Conservation (phyloP, 2,113 vertebrate species). For the Oreochromis niloticus region DNA sequence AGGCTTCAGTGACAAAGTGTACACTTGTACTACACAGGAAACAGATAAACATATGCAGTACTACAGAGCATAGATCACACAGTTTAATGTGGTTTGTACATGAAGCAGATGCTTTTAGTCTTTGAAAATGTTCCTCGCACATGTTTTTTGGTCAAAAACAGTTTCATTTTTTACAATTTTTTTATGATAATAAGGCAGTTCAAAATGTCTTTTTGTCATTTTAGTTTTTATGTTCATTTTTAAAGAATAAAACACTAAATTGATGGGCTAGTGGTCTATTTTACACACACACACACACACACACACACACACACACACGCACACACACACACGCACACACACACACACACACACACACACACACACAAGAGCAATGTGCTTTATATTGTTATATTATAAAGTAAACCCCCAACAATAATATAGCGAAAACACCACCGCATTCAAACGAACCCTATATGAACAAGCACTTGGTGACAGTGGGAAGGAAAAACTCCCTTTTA, state of each 20-base stretch:
- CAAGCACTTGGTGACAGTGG: neutral
- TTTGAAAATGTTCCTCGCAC: neutral
- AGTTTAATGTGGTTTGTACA: neutral
- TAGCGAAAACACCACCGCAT: neutral
- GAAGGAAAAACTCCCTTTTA: neutral
- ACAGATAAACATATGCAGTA: neutral
- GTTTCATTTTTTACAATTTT: neutral
- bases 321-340: neutral
- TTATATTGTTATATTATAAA: neutral
- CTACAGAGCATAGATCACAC: neutral
- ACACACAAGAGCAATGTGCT: neutral
- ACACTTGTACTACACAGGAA: neutral
- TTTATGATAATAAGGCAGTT: no score
- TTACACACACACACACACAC: neutral
- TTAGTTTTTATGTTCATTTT: no score
- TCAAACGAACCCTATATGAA: accelerated
- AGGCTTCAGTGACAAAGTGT: neutral
- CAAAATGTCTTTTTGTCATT: no score
- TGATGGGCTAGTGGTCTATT: no score
- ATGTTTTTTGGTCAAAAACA: neutral
- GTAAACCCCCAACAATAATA: neutral
- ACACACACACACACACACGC: neutral
- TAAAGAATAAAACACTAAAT: no score
- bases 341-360: accelerated
- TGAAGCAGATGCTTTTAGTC: neutral